A percentile compares a stretch with the other conserved stretches of the same genome.
Evolutionary conservation across 2,113 vertebrate species (phyloP).

Genomic region (Festucalex cinctus): DNA sequence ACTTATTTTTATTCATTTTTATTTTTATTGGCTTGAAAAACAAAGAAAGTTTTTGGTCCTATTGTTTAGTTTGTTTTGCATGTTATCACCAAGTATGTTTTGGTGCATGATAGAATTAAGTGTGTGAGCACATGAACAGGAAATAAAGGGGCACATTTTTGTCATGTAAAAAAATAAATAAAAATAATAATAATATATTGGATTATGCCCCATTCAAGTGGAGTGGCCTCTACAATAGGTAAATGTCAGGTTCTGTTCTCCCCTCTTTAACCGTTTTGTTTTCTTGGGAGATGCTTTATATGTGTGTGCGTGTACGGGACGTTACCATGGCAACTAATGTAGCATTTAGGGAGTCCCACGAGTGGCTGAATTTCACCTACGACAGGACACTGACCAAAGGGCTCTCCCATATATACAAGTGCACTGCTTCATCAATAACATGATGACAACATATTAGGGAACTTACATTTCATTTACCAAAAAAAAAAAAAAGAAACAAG

Average conservation of each 20-base stretch:
- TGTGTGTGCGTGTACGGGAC: not conserved
- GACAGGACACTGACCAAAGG: conserved; percentile 54
- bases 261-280: too few species aligned
- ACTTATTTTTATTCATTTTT: not conserved
- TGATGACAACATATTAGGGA: conserved; percentile 32
- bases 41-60: not conserved
- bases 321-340: conserved; percentile 40
- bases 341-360: conserved; percentile 52
- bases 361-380: conserved; percentile 31
- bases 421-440: conserved; percentile 52
- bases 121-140: conserved; percentile 16
- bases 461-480: conserved; percentile 36
- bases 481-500: conserved; percentile 16
- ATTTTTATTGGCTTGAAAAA: conserved; percentile 21
- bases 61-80: conserved; percentile 25
- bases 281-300: conserved; percentile 14
- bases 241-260: conserved; percentile 11
- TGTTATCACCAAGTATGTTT: conserved; percentile 32
- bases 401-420: conserved; percentile 59
- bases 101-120: conserved; percentile 55
- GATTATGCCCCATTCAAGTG: not conserved
- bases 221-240: not conserved
- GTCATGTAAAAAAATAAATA: not conserved
- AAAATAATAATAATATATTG: not conserved
- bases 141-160: conserved; percentile 11